Conservation (phyloP, 1,140 invertebrate genomes). For the Cotesia typhae region DNA sequence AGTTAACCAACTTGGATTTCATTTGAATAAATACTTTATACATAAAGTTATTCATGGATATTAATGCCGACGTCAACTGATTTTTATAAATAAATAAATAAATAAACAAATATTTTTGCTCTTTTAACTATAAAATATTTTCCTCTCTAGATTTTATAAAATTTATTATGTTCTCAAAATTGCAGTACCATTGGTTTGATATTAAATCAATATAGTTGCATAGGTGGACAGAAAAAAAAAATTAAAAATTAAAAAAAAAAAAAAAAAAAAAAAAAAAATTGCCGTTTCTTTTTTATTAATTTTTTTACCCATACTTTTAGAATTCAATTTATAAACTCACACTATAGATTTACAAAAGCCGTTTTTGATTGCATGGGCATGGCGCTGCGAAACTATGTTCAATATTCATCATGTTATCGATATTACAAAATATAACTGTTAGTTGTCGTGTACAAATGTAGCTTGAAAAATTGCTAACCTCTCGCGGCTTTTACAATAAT, state of each 20-base stretch:
- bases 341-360: conserved; percentile 6
- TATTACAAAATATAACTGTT: conserved; percentile 3
- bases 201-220: too few relatives aligned
- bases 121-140: too few relatives aligned
- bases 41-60: too few relatives aligned
- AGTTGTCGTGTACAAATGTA: neutral
- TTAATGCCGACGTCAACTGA: too few relatives aligned
- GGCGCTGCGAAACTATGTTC: neutral
- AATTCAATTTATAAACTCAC: conserved; percentile 11
- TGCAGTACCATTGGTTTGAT: too few relatives aligned
- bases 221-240: neutral
- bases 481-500: neutral
- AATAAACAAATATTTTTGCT: too few relatives aligned
- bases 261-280: neutral
- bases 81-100: too few relatives aligned
- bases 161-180: too few relatives aligned
- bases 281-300: neutral
- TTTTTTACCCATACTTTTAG: neutral
- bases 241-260: neutral
- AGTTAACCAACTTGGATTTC: too few relatives aligned
- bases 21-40: too few relatives aligned
- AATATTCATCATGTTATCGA: conserved; percentile 2
- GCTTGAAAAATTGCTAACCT: neutral
- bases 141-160: too few relatives aligned
- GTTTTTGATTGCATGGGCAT: conserved; percentile 7